phyloP scores from a whole-genome alignment of 2,113 vertebrate genomes.

The Labeo catla region DNA sequence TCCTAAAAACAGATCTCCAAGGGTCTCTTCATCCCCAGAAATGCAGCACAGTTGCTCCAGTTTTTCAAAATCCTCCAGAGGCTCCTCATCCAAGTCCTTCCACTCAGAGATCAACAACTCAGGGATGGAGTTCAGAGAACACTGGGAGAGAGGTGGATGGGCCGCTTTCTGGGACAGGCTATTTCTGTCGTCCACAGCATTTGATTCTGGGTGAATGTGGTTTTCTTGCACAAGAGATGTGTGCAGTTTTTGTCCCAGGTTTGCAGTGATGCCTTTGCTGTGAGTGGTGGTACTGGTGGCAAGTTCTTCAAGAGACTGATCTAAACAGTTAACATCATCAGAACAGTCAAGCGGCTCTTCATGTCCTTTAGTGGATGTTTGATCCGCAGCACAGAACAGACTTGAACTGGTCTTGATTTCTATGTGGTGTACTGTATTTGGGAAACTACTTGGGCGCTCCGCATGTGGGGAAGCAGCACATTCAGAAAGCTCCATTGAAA shows the following conservation, averaged over 20 bases:
- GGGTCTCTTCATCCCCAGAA: slow-evolving; percentile 75
- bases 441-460: slow-evolving; percentile 47
- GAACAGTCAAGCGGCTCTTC: slow-evolving; percentile 21
- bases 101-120: slow-evolving; percentile 80
- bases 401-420: slow-evolving; percentile 54
- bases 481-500: slow-evolving; percentile 55
- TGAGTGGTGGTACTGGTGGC: slow-evolving; percentile 58
- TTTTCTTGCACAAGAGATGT: slow-evolving; percentile 46
- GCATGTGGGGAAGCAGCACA: slow-evolving; percentile 40
- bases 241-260: slow-evolving; percentile 64
- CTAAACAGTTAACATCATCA: slow-evolving; percentile 37
- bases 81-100: slow-evolving; percentile 80
- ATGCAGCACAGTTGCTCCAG: slow-evolving; percentile 79
- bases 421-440: slow-evolving; percentile 54
- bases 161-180: slow-evolving; percentile 59
- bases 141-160: slow-evolving; percentile 59
- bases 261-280: slow-evolving; percentile 72
- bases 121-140: slow-evolving; percentile 72
- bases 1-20: slow-evolving; percentile 76
- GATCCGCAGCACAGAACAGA: slow-evolving; percentile 6
- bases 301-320: slow-evolving; percentile 30
- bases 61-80: slow-evolving; percentile 81
- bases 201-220: slow-evolving; percentile 54
- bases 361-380: slow-evolving; percentile 28
- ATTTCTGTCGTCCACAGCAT: slow-evolving; percentile 56